Evolutionary conservation across 2,113 vertebrate species (phyloP).

Genomic region (Carlito syrichta): DNA sequence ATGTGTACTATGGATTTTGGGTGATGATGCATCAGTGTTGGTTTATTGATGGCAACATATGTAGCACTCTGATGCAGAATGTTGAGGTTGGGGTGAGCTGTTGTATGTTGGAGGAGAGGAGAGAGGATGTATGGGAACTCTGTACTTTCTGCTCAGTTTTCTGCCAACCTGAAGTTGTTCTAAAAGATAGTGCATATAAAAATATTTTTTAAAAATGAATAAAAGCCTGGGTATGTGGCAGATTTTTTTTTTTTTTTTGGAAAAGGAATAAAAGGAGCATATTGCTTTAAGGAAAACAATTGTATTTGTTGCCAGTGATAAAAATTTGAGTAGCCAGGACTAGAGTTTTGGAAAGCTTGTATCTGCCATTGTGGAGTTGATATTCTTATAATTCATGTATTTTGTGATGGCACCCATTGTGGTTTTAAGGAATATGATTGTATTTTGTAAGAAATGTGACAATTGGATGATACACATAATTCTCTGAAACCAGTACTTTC

Average conservation of each 20-base stretch:
- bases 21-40: not conserved
- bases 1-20: not conserved
- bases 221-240: not conserved
- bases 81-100: not conserved
- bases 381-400: not conserved
- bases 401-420: not conserved
- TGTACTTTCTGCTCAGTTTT: not conserved
- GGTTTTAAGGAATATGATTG: not conserved
- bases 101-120: not conserved
- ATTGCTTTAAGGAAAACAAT: not conserved
- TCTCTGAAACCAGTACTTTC: not conserved
- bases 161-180: not conserved
- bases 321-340: not conserved
- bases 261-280: not conserved
- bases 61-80: not conserved
- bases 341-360: not conserved
- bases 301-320: not conserved
- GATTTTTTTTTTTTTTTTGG: constrained; percentile 9
- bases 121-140: not conserved
- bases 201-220: no score
- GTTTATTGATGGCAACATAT: not conserved
- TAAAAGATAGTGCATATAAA: not conserved
- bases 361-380: not conserved
- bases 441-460: not conserved
- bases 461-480: not conserved